Base-by-base conservation (phyloP, 2,113 vertebrate genomes). In the Bagarius yarrelli region DNA sequence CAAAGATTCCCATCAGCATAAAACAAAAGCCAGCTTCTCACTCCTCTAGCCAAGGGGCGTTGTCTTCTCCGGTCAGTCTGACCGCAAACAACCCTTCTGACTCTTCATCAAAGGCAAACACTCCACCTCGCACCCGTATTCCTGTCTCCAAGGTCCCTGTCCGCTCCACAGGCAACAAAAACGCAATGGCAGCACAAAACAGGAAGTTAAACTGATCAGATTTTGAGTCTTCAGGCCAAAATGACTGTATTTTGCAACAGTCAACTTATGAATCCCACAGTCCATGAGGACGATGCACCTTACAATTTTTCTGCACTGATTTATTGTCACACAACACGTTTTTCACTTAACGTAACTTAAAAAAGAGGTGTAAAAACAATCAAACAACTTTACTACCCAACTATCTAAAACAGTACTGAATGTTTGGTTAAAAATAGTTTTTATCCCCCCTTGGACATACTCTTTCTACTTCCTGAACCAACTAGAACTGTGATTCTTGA, bases 131-230 rank as follows among this genome's bases (percentile, higher is more conserved):
- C 86, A 96, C 92, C 76, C 95, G 96, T 91, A 99, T 99, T 85
- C 97, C 98, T 0, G 95, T 99, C 76, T 98, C 97, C 81, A 98
- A 97, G 92, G 95, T 98, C 76, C 94, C 96, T 14, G 96, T 99
- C 71, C 95, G 96, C 23, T 93, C 96, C 71, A 94, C 96, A 79
- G 95, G 94, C 91, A 95, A 89, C 89, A 94, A 96, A 88, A 91
- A 90, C 36, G 85, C 93, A 88, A 91, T 91, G 66, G 91, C 84
- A 34, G 83, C 79, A 0, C 91, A 91, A 90, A 95, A 93, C 91
- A 97, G 95, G 93, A 98, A 98, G 89, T 95, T 92, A 73, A 81
- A 36, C 53, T 78, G 23, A 69, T 13, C 61, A 71, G 59, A 64
- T 53, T 27, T 21, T 14, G 66, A 71, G 70, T 76, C 78, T 83